Base-by-base conservation (phyloP, 2,797 vertebrate species). In the Microcaecilia unicolor region DNA sequence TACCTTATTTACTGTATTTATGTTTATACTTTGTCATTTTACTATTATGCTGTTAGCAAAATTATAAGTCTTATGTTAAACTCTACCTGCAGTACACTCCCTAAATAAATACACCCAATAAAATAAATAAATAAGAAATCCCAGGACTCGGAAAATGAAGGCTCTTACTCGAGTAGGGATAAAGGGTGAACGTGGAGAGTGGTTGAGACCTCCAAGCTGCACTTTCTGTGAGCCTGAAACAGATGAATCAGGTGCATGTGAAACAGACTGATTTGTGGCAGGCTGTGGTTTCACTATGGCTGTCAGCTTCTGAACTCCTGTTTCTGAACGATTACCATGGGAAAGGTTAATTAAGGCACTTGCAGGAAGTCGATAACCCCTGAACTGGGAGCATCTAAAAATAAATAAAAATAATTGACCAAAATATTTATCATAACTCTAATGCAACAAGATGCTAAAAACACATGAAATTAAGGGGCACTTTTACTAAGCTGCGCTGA, bases 311-410 rank as follows among this genome's bases (percentile, higher is more conserved):
- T 91, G 85, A 37, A 74, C 80, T 41, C 80, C 80, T 42, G 72
- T 83, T 65, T 97, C 93, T 37, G 74, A 73, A 22, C 93, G 85
- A 53, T 44, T 66, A 15, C 96, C 94, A 12, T 98, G 85, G 61
- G 91, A 90, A 43, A 97, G 70, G 60, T 95, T 98, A 41, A 98
- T 90, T 76, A 99, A 91, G 70, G 96, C 93, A 68, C 86, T 89
- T 64, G 91, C 83, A 12, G 93, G 94, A 48, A 97, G 70, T 53
- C 96, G 87, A 74, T 99, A 99, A 25, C 88, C 86, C 37, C 83
- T 82, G 21, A 80, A 80, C n/a, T 85, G 76, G 1, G 85, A 68
- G 37, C 87, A 91, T 67, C 93, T 98, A 37, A 18, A 52, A 41
- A 14, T 31, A 56, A 31, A 22, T 1, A 11, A 18, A 20, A 19